Evolutionary conservation across 2,113 vertebrate genomes (phyloP), one percentile per base, ranked within the genome.

Genomic region (Manacus vitellinus): DNA sequence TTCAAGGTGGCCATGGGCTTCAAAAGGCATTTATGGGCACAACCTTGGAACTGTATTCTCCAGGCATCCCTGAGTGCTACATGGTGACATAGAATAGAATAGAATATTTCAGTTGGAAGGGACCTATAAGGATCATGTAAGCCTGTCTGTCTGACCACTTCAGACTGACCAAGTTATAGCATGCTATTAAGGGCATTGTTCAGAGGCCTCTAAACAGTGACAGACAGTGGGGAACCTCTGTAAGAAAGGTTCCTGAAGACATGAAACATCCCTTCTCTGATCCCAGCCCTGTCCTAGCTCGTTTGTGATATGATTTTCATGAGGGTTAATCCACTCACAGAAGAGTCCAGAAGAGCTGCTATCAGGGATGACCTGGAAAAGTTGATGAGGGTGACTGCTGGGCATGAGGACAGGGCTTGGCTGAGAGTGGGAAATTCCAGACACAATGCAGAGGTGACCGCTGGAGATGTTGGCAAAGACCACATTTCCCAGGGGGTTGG

Each of bases 401-500:
- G 44, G 67, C 7, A 25, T 0, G 5, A 66, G 41, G n/a, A 52
- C 18, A 49, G 20, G 19, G 18, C 19, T 83, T 22, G 9, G 25
- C 67, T 8, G 15, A 43, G 31, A 80, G 55, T 1, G 4, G 46
- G 44, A 41, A 0, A 1, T 68, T 78, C 25, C 67, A 67, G 22
- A 20, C 5, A 21, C 55, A 0, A 0, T 2, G 12, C 54, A 71
- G 89, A 92, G 77, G 65, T 75, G 88, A 89, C 75, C 0, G 0
- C 55, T 93, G 85, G 61, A 80, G 39, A n/a, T 1, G 2, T 15
- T 58, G 59, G 35, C 61, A 86, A 74, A 68, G 46, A 33, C 39
- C 2, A 1, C 1, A 0, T 85, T 67, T 81, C 41, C 85, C 6
- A 3, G 11, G 18, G 7, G 10, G 1, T 3, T 58, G 23, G 8